These are phyloP conservation scores for Spermophilus dauricus DNA, from an alignment of 2,113 vertebrate genomes.

Conservation along the genomic window DNA sequence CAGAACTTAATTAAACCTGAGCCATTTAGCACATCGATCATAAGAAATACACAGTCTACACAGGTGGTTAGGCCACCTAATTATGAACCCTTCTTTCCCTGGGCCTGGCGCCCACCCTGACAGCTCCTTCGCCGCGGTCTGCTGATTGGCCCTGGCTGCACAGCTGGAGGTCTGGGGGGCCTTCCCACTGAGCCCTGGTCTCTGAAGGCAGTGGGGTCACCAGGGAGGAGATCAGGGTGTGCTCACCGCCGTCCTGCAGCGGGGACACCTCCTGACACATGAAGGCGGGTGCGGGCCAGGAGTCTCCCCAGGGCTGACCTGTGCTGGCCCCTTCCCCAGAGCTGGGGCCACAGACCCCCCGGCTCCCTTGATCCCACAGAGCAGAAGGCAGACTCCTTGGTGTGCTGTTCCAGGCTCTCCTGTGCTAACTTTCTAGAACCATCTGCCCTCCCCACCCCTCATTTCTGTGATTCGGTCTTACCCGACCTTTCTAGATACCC, in stretches of 20 bases:
- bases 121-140: background rate
- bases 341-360: background rate
- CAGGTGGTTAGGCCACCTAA: conserved; percentile 82
- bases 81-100: conserved; percentile 69
- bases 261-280: background rate
- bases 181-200: background rate
- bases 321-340: background rate
- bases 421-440: background rate
- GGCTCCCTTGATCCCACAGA: background rate
- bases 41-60: conserved; percentile 82
- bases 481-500: background rate
- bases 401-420: background rate
- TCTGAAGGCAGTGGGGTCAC: background rate
- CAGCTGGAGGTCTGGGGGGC: background rate
- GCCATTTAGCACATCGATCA: conserved; percentile 79
- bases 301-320: background rate
- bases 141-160: conserved; percentile 12
- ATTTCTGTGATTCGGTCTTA: background rate
- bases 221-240: background rate
- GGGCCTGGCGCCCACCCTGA: background rate
- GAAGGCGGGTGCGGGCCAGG: background rate
- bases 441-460: background rate
- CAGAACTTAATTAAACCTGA: conserved; percentile 81
- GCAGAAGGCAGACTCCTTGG: background rate
- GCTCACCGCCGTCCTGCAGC: background rate